Conservation (phyloP, 2,113 vertebrate genomes). For the Arenaria interpres region DNA sequence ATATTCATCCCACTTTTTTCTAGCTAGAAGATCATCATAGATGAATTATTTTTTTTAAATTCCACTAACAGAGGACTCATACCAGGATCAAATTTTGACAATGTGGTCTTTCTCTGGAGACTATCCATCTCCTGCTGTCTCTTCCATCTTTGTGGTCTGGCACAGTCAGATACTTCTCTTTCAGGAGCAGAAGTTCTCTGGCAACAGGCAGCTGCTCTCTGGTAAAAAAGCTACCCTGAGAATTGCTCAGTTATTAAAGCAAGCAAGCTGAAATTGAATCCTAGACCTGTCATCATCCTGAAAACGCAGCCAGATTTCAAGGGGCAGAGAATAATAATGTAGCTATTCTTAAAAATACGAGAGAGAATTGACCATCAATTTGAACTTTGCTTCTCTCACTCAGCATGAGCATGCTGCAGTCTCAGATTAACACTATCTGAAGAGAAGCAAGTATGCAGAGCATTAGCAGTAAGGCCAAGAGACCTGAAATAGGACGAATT, state of each 20-base stretch:
- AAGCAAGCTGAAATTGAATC: conserved; percentile 2
- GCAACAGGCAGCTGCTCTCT: not conserved
- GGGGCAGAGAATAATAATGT: not conserved
- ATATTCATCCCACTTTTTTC: not conserved
- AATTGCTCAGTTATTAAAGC: not conserved
- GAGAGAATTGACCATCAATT: not conserved
- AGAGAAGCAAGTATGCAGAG: not conserved
- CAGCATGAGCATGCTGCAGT: not conserved
- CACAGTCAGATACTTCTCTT: not conserved
- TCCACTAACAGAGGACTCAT: not conserved
- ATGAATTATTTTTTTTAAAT: not conserved
- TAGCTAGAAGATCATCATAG: not conserved
- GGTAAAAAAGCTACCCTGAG: not conserved
- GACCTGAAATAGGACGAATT: not conserved
- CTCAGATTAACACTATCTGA: not conserved
- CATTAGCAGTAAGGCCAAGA: not conserved
- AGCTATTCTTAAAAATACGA: conserved; percentile 4
- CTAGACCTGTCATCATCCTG: not conserved
- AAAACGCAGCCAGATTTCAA: not conserved
- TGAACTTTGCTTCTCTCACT: not conserved
- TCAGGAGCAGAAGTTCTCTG: not conserved
- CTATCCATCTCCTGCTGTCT: not conserved
- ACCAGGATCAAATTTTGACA: not conserved
- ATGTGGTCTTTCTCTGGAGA: not conserved
- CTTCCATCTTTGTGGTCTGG: not conserved